Base-by-base conservation (phyloP, 2,888 invertebrate genomes). In the Yponomeuta plumbellus region DNA sequence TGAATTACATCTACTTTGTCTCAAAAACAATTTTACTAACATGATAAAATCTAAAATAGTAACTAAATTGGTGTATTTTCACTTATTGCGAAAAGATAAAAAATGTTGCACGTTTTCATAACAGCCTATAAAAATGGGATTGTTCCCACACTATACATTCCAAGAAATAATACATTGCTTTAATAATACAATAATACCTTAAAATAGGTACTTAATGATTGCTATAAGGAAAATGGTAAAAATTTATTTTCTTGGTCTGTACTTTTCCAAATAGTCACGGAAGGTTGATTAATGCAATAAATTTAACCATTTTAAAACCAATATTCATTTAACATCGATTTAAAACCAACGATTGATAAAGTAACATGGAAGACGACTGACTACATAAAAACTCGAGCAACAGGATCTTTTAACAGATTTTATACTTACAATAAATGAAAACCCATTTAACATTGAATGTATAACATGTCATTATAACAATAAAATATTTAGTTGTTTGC, bases 11-110 rank as follows among this genome's bases (percentile, higher is more conserved):
- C 86, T 86, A 89, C 85, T 74, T 76, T 77, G 80, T 77, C 80
- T 84, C 80, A 83, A 44, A 34, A 85, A 83, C 82, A 84, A 80
- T 80, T n/a, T 76, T 82, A 86, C 84, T 86, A 87, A 85, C 84
- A 84, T 76, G 80, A 78, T 79, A 78, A 79, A 81, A 78, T 78
- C 75, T 76, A 80, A 74, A 67, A 71, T 62, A 34, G 34, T 34
- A 26, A 59, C 59, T 59, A 59, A 5, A 13, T 59, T 67, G 69
- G 70, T 70, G 71, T 69, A 68, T 68, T 71, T 69, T 72, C 66
- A 69, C 65, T 61, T 34, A 61, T 26, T 34, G 17, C 13, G 34
- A 13, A 26, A 61, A 61, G 5, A 26, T 34, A 17, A 58, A 58
- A 20, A 22, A 21, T 21, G 58, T 20, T 11, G 13, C 20, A 56